Percentiles rank a stretch among this genome's conserved stretches.
phyloP scores from a whole-genome alignment of 2,797 vertebrate genomes.

The Erpetoichthys calabaricus region DNA sequence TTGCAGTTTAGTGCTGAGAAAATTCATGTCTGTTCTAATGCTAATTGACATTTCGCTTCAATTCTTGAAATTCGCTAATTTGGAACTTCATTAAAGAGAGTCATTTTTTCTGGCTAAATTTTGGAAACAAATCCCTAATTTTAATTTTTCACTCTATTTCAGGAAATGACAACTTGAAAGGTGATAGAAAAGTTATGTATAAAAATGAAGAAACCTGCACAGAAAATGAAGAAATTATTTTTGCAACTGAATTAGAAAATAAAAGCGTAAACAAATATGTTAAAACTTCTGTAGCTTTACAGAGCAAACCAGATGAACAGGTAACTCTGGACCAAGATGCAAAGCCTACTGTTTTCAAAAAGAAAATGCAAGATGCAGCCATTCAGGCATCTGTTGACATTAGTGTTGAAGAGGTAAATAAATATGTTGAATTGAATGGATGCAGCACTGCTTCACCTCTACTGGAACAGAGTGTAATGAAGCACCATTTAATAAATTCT shows the following conservation, averaged over 20 bases:
- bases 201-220: no score
- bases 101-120: no score
- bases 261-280: slow-evolving; percentile 6
- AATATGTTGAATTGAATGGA: slow-evolving; percentile 10
- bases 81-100: no score
- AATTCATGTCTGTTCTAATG: no score
- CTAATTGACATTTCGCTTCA: no score
- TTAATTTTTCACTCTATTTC: no score
- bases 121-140: no score
- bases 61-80: no score
- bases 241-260: slow-evolving; percentile 5
- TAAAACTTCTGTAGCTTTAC: slow-evolving; percentile 4
- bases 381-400: slow-evolving; percentile 23
- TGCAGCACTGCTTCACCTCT: slow-evolving; percentile 4
- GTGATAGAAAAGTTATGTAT: no score
- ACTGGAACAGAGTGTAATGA: slow-evolving; percentile 28
- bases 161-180: no score
- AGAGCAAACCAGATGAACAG: slow-evolving; percentile 1
- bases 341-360: slow-evolving; percentile 7
- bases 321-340: slow-evolving; percentile 1
- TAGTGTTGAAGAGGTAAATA: slow-evolving; percentile 15
- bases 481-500: slow-evolving; percentile 10
- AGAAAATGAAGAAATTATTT: no score
- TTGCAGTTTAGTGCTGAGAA: no score
- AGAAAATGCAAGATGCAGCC: slow-evolving; percentile 20